phyloP scores from a whole-genome alignment of 1,140 invertebrate species.

The Sarcophaga peregrina region DNA sequence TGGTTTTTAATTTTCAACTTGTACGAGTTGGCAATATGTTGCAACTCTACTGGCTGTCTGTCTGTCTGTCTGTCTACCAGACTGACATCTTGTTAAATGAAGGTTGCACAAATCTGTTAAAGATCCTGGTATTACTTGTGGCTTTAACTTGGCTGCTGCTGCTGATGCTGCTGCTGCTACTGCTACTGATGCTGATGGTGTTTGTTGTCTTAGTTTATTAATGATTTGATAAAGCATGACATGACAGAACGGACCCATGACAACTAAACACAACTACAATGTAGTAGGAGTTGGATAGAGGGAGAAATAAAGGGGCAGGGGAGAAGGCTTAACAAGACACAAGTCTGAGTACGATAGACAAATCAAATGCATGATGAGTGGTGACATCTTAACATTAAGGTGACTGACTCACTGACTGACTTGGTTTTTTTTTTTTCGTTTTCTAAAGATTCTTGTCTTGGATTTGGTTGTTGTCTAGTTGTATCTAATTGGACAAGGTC shows the following conservation, averaged over 20 bases:
- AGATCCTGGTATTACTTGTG: background rate
- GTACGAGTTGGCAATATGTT: no score
- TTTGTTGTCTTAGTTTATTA: background rate
- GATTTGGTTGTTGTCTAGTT: background rate
- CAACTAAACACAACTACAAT: background rate
- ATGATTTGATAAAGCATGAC: constrained; percentile 22
- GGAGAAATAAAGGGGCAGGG: no score
- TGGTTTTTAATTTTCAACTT: no score
- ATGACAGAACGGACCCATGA: background rate
- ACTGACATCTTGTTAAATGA: background rate
- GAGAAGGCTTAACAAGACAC: no score
- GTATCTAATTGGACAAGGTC: constrained; percentile 21
- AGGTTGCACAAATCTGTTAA: constrained; percentile 1
- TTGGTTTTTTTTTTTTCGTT: background rate
- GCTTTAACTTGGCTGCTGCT: background rate
- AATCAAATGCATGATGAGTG: constrained; percentile 1
- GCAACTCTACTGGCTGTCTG: no score
- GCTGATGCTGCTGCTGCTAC: background rate
- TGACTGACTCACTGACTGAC: constrained; percentile 12
- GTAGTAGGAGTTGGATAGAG: background rate
- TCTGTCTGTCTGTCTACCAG: background rate
- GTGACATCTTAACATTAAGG: constrained; percentile 12
- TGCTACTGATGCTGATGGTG: background rate
- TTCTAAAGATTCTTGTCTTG: background rate
- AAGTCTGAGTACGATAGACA: background rate